These are phyloP conservation scores for Ophion slaviceki DNA, from an alignment of 2,888 invertebrate species.

Conservation along the genomic window DNA sequence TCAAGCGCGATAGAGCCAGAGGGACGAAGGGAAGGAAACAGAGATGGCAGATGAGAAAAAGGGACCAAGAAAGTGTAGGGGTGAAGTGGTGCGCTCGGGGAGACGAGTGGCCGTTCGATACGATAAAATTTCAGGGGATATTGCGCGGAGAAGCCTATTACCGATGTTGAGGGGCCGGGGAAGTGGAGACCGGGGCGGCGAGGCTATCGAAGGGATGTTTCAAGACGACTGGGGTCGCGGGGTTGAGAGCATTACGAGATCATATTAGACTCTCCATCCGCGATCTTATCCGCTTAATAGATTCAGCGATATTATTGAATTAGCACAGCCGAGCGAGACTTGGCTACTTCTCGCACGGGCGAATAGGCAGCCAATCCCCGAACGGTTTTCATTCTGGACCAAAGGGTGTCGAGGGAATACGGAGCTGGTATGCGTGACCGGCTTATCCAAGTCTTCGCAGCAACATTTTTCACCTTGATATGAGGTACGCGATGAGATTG, in stretches of 20 bases:
- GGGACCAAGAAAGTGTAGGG: background rate
- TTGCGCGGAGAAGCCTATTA: slow-evolving; percentile 69
- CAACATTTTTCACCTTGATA: slow-evolving; percentile 49
- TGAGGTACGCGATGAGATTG: background rate
- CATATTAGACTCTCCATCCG: slow-evolving; percentile 72
- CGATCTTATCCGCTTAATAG: slow-evolving; percentile 78
- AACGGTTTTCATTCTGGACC: slow-evolving; percentile 20
- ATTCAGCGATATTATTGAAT: slow-evolving; percentile 79
- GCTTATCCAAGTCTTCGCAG: slow-evolving; percentile 67
- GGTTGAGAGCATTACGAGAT: slow-evolving; percentile 74
- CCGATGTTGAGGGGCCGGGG: slow-evolving; percentile 19
- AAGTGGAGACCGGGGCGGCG: background rate
- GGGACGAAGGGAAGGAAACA: background rate
- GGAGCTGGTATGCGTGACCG: slow-evolving; percentile 9
- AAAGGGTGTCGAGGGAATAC: slow-evolving; percentile 42
- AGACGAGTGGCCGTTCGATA: slow-evolving; percentile 44
- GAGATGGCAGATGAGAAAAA: slow-evolving; percentile 12
- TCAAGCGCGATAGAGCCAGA: background rate
- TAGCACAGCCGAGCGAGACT: slow-evolving; percentile 74
- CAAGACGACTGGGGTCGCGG: slow-evolving; percentile 47
- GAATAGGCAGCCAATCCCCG: slow-evolving; percentile 15
- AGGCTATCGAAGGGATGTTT: slow-evolving; percentile 28
- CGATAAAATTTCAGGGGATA: slow-evolving; percentile 68
- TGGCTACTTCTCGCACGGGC: slow-evolving; percentile 66
- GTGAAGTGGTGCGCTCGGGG: slow-evolving; percentile 17